A percentile compares a stretch with the other conserved stretches of the same genome.
These are phyloP conservation scores for Centropus bengalensis DNA, from an alignment of 2,113 vertebrate species.

Conservation along the genomic window DNA sequence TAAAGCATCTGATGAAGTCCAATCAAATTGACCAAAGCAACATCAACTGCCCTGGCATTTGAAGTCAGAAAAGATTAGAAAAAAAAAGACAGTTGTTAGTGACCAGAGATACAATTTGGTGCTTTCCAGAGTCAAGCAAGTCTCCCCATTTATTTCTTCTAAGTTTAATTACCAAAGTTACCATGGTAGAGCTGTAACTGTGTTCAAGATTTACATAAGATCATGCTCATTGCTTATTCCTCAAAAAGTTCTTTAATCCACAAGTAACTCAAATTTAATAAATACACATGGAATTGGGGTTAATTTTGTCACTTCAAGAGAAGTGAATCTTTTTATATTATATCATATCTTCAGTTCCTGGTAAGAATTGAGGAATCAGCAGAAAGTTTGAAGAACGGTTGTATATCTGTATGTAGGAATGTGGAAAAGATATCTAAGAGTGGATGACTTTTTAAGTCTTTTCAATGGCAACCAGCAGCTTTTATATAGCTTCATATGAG, in stretches of 20 bases:
- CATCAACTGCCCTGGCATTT: not conserved
- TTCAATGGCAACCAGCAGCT: not conserved
- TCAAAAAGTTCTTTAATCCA: not conserved
- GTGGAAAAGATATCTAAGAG: not conserved
- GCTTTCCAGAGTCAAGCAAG: not conserved
- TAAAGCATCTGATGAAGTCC: not conserved
- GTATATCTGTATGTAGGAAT: slow-evolving; percentile 8
- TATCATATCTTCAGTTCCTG: not conserved
- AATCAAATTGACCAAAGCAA: not conserved
- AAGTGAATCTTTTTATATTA: not conserved
- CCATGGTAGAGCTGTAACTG: not conserved
- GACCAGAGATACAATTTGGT: not conserved
- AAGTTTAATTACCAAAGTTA: not conserved
- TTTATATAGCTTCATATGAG: not conserved
- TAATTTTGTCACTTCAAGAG: not conserved
- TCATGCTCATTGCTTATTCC: not conserved
- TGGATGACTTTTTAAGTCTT: slow-evolving; percentile 31
- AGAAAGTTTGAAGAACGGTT: not conserved
- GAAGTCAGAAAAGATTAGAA: not conserved
- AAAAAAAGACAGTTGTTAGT: not conserved
- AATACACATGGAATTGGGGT: not conserved
- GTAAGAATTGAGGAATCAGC: not conserved
- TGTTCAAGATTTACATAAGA: not conserved
- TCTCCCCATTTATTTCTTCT: not conserved
- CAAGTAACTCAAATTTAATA: not conserved